Conservation (phyloP, 2,113 vertebrate species). For the Hyperopisus bebe region DNA sequence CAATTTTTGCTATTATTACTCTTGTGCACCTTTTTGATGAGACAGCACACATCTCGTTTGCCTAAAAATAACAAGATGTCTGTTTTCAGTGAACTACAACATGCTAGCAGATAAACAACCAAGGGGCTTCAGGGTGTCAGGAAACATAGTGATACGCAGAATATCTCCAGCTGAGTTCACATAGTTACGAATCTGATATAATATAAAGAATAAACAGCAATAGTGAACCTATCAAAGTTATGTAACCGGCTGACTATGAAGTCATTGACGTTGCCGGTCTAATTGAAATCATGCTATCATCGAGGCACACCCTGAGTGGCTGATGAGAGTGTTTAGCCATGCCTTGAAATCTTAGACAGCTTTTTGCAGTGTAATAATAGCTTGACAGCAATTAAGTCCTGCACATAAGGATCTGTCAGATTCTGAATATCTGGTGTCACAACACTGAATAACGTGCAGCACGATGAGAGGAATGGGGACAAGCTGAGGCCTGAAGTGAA, state of each 20-base stretch:
- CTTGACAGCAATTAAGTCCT: conserved; percentile 20
- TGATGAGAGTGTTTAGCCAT: background rate
- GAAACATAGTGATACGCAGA: background rate
- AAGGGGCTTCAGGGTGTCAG: background rate
- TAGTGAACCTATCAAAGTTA: background rate
- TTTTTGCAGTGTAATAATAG: background rate
- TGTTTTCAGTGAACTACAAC: background rate
- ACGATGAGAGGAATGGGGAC: background rate
- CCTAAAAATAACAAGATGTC: background rate
- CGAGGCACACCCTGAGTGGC: background rate
- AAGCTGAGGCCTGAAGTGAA: conserved; percentile 18
- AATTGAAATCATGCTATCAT: background rate
- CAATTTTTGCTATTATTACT: background rate
- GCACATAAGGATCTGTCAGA: conserved; percentile 24
- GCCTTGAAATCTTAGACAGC: conserved; percentile 10
- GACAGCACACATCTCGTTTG: background rate
- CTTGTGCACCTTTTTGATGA: background rate
- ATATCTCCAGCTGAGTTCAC: background rate
- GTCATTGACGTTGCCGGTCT: background rate
- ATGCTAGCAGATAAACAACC: background rate
- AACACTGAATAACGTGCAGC: conserved; percentile 27
- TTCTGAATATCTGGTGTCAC: conserved; percentile 33
- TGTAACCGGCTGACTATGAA: background rate
- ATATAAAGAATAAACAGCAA: background rate
- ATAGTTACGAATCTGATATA: background rate